Percentiles rank a stretch among this genome's conserved stretches.
phyloP scores from a whole-genome alignment of 2,888 invertebrate genomes.

The Helobdella robusta region DNA sequence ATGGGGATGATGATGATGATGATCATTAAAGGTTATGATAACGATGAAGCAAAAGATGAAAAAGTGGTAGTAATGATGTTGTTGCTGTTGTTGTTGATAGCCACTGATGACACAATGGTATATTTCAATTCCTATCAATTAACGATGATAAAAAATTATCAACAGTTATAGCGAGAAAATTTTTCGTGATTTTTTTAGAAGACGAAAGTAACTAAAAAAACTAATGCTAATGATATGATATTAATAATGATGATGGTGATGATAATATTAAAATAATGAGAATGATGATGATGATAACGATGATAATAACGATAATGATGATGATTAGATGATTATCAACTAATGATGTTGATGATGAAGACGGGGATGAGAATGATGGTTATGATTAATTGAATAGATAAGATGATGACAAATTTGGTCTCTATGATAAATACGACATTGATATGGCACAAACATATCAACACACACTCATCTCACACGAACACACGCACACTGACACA shows the following conservation, averaged over 20 bases:
- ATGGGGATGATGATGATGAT: too few relatives aligned
- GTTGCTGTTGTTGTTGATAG: too few relatives aligned
- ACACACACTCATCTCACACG: too few relatives aligned
- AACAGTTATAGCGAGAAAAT: too few relatives aligned
- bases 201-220: neutral
- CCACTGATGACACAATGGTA: too few relatives aligned
- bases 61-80: too few relatives aligned
- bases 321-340: too few relatives aligned
- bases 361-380: neutral
- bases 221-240: neutral
- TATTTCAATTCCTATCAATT: too few relatives aligned
- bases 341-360: neutral
- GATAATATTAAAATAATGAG: neutral
- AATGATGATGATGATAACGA: neutral
- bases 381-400: neutral
- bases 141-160: too few relatives aligned
- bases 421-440: neutral
- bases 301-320: neutral
- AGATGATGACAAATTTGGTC: neutral
- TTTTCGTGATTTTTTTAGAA: neutral
- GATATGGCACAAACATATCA: neutral
- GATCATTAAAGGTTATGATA: too few relatives aligned
- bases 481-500: too few relatives aligned
- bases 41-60: too few relatives aligned
- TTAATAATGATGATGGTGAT: neutral